Base-by-base conservation (phyloP, 2,888 invertebrate species). In the Crioceris asparagi region DNA sequence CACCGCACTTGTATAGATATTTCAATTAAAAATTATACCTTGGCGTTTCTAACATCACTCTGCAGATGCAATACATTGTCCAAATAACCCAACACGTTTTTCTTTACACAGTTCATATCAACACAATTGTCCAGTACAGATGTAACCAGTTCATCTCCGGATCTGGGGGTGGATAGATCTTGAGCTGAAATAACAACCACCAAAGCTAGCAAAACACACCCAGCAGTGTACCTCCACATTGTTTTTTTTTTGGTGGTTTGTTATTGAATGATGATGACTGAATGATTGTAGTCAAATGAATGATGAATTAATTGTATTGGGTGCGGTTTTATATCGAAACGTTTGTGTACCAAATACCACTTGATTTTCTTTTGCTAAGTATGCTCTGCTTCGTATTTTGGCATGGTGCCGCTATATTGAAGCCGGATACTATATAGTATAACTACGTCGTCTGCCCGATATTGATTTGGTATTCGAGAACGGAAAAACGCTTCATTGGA, bases 91-190 rank as follows among this genome's bases (percentile, higher is more conserved):
- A 87, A 68, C 53, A 85, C 80, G 66, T 83, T 80, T 62, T 75
- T 74, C 66, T 84, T 84, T 49, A 85, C 71, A 55, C 85, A 86
- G 31, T 71, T 68, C 59, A 76, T 73, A 61, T 83, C 78, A 5
- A 75, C 74, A 68, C 87, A 86, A 59, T 78, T 77, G 66, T 77
- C 77, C 52, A 84, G 69, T 53, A 80, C 77, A 56, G 75, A 72
- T 40, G 77, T 71, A 50, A 85, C 71, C 31, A 84, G 66, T 60
- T 80, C 77, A 52, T 80, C 79, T 61, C 80, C 76, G 46, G 72
- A 48, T 36, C 44, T 44, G 30, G 50, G 49, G 41, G 42, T 45
- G 38, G 23, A 21, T 5, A 30, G 11, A 26, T 17, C 25, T 36
- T 44, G 40, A 14, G 41, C 45, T 35, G 29, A 37, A 14, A 36